Percentiles rank a stretch among this genome's conserved stretches.
phyloP scores from a whole-genome alignment of 2,113 vertebrate species.

The Oncorhynchus gorbuscha region DNA sequence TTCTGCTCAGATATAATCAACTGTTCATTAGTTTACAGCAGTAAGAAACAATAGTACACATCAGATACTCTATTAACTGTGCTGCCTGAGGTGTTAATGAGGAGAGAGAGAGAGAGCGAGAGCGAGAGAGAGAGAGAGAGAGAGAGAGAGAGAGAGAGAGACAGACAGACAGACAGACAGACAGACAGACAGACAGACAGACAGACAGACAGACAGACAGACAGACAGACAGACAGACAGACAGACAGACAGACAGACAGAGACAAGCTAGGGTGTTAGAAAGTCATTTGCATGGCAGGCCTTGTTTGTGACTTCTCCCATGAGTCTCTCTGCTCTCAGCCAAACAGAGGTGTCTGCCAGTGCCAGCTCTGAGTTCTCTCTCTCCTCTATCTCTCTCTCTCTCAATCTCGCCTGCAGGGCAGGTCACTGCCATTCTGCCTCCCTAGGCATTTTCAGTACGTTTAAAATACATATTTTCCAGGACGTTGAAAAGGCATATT shows the following conservation, averaged over 20 bases:
- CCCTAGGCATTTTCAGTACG: background rate
- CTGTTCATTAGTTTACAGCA: too few relatives aligned
- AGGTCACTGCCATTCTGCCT: too few relatives aligned
- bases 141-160: background rate
- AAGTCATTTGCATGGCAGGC: background rate
- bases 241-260: background rate
- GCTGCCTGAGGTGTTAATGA: too few relatives aligned
- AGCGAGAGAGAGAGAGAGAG: background rate
- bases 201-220: background rate
- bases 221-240: background rate
- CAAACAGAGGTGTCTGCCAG: background rate
- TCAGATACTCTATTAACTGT: too few relatives aligned
- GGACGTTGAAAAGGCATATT: too few relatives aligned
- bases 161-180: background rate
- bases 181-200: background rate
- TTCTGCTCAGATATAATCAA: too few relatives aligned
- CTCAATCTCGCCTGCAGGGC: background rate
- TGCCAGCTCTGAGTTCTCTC: background rate
- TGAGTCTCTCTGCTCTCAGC: slow-evolving; percentile 4
- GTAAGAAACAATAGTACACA: too few relatives aligned
- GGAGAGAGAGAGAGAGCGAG: background rate
- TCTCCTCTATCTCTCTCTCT: slow-evolving; percentile 1
- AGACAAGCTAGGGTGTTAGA: background rate
- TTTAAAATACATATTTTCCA: too few relatives aligned
- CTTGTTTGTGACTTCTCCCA: too few relatives aligned